Evolutionary conservation across 37 sponge, comb jelly and placozoan species (phyloP).

Genomic region (Tethya wilhelma): DNA sequence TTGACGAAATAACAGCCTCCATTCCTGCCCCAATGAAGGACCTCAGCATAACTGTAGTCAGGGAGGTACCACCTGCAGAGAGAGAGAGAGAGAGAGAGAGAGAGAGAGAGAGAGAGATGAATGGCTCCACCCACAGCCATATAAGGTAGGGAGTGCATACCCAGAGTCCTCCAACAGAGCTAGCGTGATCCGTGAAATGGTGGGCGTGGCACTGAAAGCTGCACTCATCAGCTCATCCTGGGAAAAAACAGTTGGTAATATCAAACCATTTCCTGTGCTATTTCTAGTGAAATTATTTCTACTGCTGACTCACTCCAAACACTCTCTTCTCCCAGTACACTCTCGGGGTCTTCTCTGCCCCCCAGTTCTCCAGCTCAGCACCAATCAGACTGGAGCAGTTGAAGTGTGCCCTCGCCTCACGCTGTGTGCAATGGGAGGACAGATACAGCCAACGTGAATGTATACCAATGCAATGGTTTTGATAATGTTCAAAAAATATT

Average conservation of each 20-base stretch:
- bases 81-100: no score
- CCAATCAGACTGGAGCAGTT: conserved; percentile 49
- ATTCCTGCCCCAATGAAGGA: conserved; percentile 50
- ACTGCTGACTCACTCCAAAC: conserved; percentile 35
- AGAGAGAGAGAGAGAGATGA: no score
- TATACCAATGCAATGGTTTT: no score
- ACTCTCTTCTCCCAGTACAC: conserved; percentile 81
- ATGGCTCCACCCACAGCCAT: no score
- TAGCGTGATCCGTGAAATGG: conserved; percentile 58
- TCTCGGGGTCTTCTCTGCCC: conserved; percentile 20
- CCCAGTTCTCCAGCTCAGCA: conserved; percentile 63
- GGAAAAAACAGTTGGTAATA: not conserved
- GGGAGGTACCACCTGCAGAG: conserved; percentile 74
- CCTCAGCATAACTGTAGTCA: conserved; percentile 50
- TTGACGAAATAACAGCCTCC: conserved; percentile 75
- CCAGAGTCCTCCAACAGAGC: conserved; percentile 79
- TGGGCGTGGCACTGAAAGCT: not conserved
- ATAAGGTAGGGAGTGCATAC: no score
- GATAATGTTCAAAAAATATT: no score
- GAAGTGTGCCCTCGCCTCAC: conserved; percentile 53
- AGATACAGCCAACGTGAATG: not conserved
- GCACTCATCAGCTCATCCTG: conserved; percentile 74
- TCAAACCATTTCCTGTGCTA: not conserved
- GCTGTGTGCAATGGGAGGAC: conserved; percentile 21
- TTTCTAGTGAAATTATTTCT: not conserved